Base-by-base conservation (phyloP, 2,113 vertebrate species). In the Hydrochoerus hydrochaeris region DNA sequence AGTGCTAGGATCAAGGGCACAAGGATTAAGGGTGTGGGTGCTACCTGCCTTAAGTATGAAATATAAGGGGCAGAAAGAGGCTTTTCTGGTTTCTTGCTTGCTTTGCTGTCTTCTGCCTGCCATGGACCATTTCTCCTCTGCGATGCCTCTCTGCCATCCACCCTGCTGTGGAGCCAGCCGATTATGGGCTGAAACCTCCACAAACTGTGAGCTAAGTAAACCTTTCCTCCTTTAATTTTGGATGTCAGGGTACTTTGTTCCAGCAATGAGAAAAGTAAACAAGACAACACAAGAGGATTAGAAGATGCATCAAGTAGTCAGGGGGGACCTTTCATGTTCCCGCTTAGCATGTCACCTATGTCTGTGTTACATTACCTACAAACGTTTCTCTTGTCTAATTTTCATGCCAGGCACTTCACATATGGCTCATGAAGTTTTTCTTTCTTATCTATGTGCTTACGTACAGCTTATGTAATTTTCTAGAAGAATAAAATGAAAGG, bases 291-390 rank as follows among this genome's bases (percentile, higher is more conserved):
- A 81, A 65, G 57, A 26, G 26, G 2, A 3, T 30, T 17, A 14
- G 57, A 30, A 89, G 30, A 22, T 13, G 14, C 30, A 20, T 9
- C 3, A n/a, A 4, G 16, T 1, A 30, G 88, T 26, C 58, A 1
- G 19, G 52, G 19, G 19, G 57, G 28, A 10, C 46, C 16, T 24
- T 0, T 17, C 0, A 0, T 0, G 1, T 57, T 30, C 49, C 13
- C n/a, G 24, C 32, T 46, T 75, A 30, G 7, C 8, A 0, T 41
- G n/a, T 81, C 35, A 14, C 3, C 9, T 41, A 7, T 20, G 20
- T 58, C 7, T 24, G 38, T 38, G 3, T 44, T 35, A 58, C 28
- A 5, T 49, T 35, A 58, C 17, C 60, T 30, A 28, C 4, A 28
- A 44, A 38, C 12, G 9, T 57, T 81, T 78, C 88, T 60, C 32